phyloP scores from a whole-genome alignment of 2,113 vertebrate genomes.

The Tachuris rubrigastra region DNA sequence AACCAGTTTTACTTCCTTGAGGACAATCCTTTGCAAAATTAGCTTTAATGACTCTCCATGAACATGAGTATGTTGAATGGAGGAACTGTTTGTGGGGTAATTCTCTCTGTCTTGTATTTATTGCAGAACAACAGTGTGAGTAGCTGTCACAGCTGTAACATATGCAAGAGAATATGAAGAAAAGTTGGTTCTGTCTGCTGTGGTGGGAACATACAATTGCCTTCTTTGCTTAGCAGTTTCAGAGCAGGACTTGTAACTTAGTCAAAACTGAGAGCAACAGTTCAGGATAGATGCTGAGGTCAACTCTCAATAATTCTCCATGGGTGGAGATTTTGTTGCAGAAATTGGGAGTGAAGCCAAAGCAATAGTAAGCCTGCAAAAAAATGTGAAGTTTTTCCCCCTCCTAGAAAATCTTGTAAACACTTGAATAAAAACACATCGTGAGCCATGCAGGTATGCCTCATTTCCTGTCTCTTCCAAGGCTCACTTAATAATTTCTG shows the following conservation, averaged over 20 bases:
- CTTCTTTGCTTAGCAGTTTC: not conserved
- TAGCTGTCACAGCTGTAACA: conserved; percentile 15
- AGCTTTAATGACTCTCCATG: not conserved
- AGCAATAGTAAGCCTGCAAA: not conserved
- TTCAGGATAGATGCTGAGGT: not conserved
- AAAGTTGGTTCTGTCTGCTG: not conserved
- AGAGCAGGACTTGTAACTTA: not conserved
- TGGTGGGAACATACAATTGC: not conserved
- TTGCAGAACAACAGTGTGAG: not conserved
- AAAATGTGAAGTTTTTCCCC: fast-evolving
- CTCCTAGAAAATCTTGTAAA: not conserved
- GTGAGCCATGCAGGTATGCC: not conserved
- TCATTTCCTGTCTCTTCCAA: not conserved
- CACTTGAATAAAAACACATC: not conserved
- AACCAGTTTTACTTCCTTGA: not conserved
- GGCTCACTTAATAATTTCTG: not conserved
- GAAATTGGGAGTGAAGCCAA: not conserved
- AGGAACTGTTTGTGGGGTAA: not conserved
- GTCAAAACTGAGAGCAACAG: not conserved
- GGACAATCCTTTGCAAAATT: not conserved
- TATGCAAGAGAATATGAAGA: not conserved
- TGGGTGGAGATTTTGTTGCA: not conserved
- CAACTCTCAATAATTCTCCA: not conserved
- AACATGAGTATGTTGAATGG: not conserved
- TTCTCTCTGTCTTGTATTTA: not conserved